A percentile compares a stretch with the other conserved stretches of the same genome.
Conservation (phyloP, 53 echinoderm and acorn worm species). For the Luidia sarsii region DNA sequence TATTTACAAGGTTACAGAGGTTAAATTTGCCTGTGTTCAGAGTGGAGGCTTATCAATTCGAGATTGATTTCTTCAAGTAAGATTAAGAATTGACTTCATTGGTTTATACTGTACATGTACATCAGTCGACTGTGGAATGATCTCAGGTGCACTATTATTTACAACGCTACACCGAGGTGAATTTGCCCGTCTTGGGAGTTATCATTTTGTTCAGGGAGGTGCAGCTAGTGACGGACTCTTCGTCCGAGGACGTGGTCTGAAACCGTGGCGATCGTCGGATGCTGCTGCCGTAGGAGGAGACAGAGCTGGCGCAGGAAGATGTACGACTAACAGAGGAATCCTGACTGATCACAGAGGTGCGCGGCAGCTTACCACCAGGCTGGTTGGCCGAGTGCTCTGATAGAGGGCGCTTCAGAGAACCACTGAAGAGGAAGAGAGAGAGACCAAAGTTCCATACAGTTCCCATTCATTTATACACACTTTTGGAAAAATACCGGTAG, state of each 20-base stretch:
- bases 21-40: no score
- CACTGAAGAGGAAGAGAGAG: not conserved
- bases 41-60: no score
- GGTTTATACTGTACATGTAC: no score
- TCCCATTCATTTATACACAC: no score
- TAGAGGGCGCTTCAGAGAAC: conserved; percentile 60
- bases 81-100: no score
- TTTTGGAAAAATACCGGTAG: no score
- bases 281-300: conserved; percentile 1
- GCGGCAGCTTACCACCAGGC: conserved; percentile 22
- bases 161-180: not conserved
- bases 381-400: conserved; percentile 57
- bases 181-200: conserved; percentile 28
- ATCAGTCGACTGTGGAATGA: no score
- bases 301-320: conserved; percentile 20
- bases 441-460: no score
- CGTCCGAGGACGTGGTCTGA: conserved; percentile 29
- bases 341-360: conserved; percentile 34
- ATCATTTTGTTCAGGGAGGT: conserved; percentile 33
- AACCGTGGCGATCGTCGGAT: conserved; percentile 36
- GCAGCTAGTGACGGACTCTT: conserved; percentile 33
- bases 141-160: no score
- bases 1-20: no score
- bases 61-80: no score
- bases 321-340: conserved; percentile 18